phyloP scores from a whole-genome alignment of 2,113 vertebrate genomes.

The Pardalotus punctatus region DNA sequence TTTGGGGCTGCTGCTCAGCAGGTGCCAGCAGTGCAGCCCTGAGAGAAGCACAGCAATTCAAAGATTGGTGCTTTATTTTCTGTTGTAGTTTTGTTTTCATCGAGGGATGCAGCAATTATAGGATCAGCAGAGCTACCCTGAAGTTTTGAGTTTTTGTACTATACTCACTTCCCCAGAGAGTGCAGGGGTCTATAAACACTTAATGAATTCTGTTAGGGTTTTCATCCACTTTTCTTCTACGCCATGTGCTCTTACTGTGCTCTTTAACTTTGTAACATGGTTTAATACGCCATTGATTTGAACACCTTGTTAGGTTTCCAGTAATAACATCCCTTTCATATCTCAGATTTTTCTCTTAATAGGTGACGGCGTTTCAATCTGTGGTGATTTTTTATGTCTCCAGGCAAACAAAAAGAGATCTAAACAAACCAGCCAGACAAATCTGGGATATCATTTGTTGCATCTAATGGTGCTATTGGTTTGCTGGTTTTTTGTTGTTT shows the following conservation, averaged over 20 bases:
- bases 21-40: accelerated
- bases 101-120: accelerated
- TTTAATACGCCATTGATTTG: background rate
- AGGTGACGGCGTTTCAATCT: background rate
- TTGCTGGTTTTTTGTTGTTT: background rate
- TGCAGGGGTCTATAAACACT: background rate
- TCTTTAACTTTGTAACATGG: background rate
- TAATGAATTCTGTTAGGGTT: background rate
- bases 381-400: background rate
- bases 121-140: background rate
- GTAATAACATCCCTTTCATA: background rate
- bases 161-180: accelerated
- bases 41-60: background rate
- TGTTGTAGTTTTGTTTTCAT: background rate
- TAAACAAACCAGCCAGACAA: background rate
- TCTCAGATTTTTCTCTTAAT: background rate
- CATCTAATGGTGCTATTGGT: background rate
- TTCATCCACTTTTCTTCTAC: background rate
- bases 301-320: background rate
- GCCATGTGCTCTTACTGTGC: background rate
- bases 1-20: background rate
- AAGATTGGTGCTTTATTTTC: background rate
- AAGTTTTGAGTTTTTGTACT: background rate
- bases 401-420: background rate
- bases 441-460: background rate